Base-by-base conservation (phyloP, 2,113 vertebrate species). In the Cyprinodon brontotheroides region DNA sequence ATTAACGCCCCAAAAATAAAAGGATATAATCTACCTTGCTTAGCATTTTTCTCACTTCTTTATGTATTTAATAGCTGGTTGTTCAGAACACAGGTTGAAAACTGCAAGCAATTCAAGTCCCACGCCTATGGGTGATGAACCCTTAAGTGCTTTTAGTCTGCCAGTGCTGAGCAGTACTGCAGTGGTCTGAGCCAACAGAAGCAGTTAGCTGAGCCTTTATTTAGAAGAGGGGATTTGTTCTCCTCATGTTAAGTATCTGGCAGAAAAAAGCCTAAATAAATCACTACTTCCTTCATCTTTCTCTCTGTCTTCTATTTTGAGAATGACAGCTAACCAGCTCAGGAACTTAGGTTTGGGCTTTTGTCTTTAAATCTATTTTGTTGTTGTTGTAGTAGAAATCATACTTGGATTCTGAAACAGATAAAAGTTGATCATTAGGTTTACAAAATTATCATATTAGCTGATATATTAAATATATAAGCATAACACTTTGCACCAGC, bases 171-270 rank as follows among this genome's bases (percentile, higher is more conserved):
- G 82, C 80, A 75, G 77, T 38, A 37, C 4, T 45, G 61, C 40
- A 43, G 80, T 17, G 66, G 67, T 66, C 74, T 11, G 29, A 77
- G 87, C 87, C 90, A 89, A 82, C 82, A 83, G 80, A 78, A 86
- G 84, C 87, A 87, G 87, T 84, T 78, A 84, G 88, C 72, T 83
- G 79, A 86, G 90, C 82, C 84, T 86, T 82, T 84, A 83, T 81
- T 89, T 86, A 83, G 87, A 69, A 87, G 81, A 71, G 66, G 81
- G 83, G 83, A 87, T 88, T 89, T 87, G 79, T 85, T 82, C 83
- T 73, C 75, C 83, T 87, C 81, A 68, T 81, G 83, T 78, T 85
- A 85, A 89, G 83, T 75, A 82, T 82, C 72, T 85, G 65, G 74
- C 66, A 77, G 70, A 88, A 67, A 74, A 77, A 64, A 68, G 78